Evolutionary conservation across 1,140 invertebrate genomes (phyloP).

Genomic region (Uloborus diversus): DNA sequence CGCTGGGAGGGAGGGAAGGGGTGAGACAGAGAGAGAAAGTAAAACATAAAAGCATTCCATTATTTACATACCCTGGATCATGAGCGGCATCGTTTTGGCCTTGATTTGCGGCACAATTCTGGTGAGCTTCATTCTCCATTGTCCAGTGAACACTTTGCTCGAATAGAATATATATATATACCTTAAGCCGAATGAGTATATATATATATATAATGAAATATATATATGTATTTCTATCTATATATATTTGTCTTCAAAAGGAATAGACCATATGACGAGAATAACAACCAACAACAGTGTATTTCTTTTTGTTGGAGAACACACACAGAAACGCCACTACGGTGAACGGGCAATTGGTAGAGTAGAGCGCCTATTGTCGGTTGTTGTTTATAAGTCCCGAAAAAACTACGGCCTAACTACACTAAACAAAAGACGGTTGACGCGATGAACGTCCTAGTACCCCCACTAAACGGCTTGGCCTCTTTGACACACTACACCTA

Average conservation of each 20-base stretch:
- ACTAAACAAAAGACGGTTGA: constrained; percentile 44
- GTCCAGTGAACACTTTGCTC: neutral
- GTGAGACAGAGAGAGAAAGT: neutral
- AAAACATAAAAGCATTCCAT: neutral
- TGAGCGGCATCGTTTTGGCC: constrained; percentile 52
- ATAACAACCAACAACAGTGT: neutral
- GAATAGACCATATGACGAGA: neutral
- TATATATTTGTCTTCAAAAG: neutral
- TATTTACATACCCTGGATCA: constrained; percentile 47
- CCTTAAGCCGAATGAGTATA: constrained; percentile 18
- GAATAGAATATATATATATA: constrained; percentile 39
- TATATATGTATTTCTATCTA: neutral
- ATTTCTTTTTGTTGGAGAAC: neutral
- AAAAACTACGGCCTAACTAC: constrained; percentile 53
- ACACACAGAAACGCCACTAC: neutral
- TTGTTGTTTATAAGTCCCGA: constrained; percentile 21
- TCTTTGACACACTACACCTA: constrained; percentile 51
- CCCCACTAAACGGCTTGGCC: constrained; percentile 41
- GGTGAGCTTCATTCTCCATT: constrained; percentile 49
- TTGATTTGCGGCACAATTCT: constrained; percentile 44
- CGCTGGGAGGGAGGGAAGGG: neutral
- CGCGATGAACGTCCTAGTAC: constrained; percentile 23
- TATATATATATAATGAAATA: constrained; percentile 47
- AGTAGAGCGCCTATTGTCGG: neutral
- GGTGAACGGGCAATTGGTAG: neutral